Base-by-base conservation (phyloP, 2,797 vertebrate species). In the Anomalospiza imberbis region DNA sequence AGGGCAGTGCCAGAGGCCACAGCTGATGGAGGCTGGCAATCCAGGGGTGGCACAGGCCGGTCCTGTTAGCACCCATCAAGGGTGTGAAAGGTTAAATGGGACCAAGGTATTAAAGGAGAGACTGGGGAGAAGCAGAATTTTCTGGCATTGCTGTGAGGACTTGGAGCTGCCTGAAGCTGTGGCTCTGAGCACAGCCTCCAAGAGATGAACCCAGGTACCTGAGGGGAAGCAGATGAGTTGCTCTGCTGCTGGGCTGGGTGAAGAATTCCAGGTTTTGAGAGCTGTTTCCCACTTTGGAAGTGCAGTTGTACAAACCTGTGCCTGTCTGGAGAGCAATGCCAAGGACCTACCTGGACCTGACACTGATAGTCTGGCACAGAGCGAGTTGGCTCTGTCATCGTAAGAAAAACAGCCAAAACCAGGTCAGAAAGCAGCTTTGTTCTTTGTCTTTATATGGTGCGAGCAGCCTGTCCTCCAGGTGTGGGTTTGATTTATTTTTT, bases 161-260 rank as follows among this genome's bases (percentile, higher is more conserved):
- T 57, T 36, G 10, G 31, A 34, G 14, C 17, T 22, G 32, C 21
- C n/a, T 58, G 12, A 9, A 18, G 20, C 25, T 14, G 28, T 70
- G 42, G 3, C 25, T 7, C 36, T 31, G 72, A 58, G 25, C 34
- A 29, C 4, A 44, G 6, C 2, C 14, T 45, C 5, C 0, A 2
- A 28, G 36, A 38, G 55, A 8, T n/a, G 42, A 76, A 20, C 8
- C 2, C 17, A 12, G 17, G 26, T 28, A 58, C 47, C 8, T 1
- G 9, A 32, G 45, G 63, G 38, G 36, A 57, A 53, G 21, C 40
- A 68, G 54, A 36, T 17, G 62, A 45, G 15, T 3, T 75, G 51
- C 25, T 85, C 42, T 53, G 19, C 65, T 77, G 21, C 45, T 40
- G 63, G 8, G 17, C 16, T 77, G 53, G 32, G 12, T 72, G 31